These are phyloP conservation scores for Sapayoa aenigma DNA, from an alignment of 2,113 vertebrate genomes.

Conservation along the genomic window DNA sequence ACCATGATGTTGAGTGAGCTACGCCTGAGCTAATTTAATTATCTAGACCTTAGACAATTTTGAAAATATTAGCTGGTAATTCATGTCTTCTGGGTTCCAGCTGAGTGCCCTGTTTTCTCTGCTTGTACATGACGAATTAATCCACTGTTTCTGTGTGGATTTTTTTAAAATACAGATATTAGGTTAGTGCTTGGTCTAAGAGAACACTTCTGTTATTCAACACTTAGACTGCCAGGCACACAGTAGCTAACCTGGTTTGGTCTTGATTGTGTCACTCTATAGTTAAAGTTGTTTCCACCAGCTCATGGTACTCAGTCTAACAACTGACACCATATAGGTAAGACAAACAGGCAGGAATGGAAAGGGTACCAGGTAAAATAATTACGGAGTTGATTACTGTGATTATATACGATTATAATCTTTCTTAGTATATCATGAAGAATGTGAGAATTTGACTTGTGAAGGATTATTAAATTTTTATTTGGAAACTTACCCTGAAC, in stretches of 20 bases:
- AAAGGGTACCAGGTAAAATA: not conserved
- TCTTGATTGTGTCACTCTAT: not conserved
- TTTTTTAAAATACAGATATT: not conserved
- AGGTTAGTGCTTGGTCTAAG: not conserved
- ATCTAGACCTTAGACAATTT: not conserved
- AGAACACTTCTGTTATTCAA: not conserved
- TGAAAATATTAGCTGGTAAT: not conserved
- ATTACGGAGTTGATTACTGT: not conserved
- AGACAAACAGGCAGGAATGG: not conserved
- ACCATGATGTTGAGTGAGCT: not conserved
- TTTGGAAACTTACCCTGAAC: not conserved
- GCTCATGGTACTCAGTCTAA: not conserved
- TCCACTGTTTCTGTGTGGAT: not conserved
- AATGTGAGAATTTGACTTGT: not conserved
- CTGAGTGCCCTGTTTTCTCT: not conserved
- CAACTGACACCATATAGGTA: not conserved
- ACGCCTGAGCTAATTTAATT: slow-evolving; percentile 28
- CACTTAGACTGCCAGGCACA: not conserved
- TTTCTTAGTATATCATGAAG: not conserved
- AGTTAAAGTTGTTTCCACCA: not conserved
- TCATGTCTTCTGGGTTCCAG: not conserved
- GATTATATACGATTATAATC: not conserved
- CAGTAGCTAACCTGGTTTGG: not conserved
- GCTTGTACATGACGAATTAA: not conserved
- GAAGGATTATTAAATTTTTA: not conserved